Percentiles rank a stretch among this genome's conserved stretches.
phyloP scores from a whole-genome alignment of 2,888 invertebrate genomes.

The Campoplex capitator region DNA sequence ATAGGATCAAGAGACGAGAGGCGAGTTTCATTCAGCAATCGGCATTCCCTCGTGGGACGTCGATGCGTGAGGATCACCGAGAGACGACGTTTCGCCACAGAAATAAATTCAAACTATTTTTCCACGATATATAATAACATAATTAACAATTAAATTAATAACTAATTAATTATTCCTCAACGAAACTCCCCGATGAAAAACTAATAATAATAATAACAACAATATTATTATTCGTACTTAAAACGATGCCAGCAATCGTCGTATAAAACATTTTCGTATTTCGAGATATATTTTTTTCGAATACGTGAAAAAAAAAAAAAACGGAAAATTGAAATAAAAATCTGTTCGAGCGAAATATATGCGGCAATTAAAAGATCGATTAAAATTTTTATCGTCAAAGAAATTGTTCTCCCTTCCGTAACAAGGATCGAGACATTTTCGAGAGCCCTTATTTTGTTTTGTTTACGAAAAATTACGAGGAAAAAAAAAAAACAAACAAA shows the following conservation, averaged over 20 bases:
- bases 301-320: not conserved
- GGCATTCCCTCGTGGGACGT: slow-evolving; percentile 72
- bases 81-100: slow-evolving; percentile 1
- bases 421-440: not conserved
- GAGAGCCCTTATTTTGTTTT: not conserved
- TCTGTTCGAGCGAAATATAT: not conserved
- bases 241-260: slow-evolving; percentile 40
- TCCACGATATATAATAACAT: not conserved
- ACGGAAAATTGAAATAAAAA: not conserved
- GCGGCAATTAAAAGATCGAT: not conserved
- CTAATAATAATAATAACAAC: not conserved
- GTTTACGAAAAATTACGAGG: not conserved
- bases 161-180: not conserved
- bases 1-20: slow-evolving; percentile 48
- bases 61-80: slow-evolving; percentile 60
- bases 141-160: not conserved
- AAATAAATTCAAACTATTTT: slow-evolving; percentile 6
- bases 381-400: not conserved
- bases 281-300: not conserved
- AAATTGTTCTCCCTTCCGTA: not conserved
- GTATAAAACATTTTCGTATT: not conserved
- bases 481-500: not conserved
- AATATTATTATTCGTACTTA: not conserved
- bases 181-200: not conserved
- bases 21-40: slow-evolving; percentile 70